Evolutionary conservation across 1,140 invertebrate species (phyloP), one percentile per base, ranked within the genome.

Genomic region (Ceratosolen fusciceps): DNA sequence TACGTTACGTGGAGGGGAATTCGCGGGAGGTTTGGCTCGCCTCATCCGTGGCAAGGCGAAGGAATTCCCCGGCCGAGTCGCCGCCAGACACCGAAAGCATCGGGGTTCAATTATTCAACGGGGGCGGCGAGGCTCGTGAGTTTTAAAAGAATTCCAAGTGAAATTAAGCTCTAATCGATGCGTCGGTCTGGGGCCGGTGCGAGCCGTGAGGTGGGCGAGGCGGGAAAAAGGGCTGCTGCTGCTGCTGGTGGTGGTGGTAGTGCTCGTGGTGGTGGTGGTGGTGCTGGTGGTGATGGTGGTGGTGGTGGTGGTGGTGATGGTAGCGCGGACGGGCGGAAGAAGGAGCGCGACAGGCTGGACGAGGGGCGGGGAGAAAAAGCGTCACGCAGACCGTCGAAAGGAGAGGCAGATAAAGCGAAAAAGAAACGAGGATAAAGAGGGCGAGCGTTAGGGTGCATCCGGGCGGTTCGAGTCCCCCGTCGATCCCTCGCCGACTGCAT

Each of bases 141-240:
- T 19, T 47, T 19, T 2, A 24, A 56, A 14, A 49, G 31, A 74
- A 62, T 74, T 74, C 19, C 62, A 75, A 75, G 39, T 52, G 37
- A 75, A 43, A 75, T 75, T 39, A 65, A 75, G 43, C 19, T 67
- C 52, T 58, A 49, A 47, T n/a, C n/a, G n/a, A n/a, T n/a, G n/a
- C n/a, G n/a, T n/a, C n/a, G n/a, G n/a, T n/a, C n/a, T n/a, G n/a
- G n/a, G n/a, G n/a, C n/a, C n/a, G n/a, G n/a, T n/a, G n/a, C n/a
- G n/a, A n/a, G n/a, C n/a, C n/a, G n/a, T n/a, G n/a, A n/a, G n/a
- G n/a, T n/a, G n/a, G n/a, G n/a, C n/a, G n/a, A n/a, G n/a, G n/a
- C n/a, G n/a, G n/a, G n/a, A n/a, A n/a, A n/a, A n/a, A n/a, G n/a
- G n/a, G n/a, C n/a, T n/a, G n/a, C n/a, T n/a, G n/a, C n/a, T n/a